Evolutionary conservation across 2,797 vertebrate genomes (phyloP).

Genomic region (Oophaga sylvatica): DNA sequence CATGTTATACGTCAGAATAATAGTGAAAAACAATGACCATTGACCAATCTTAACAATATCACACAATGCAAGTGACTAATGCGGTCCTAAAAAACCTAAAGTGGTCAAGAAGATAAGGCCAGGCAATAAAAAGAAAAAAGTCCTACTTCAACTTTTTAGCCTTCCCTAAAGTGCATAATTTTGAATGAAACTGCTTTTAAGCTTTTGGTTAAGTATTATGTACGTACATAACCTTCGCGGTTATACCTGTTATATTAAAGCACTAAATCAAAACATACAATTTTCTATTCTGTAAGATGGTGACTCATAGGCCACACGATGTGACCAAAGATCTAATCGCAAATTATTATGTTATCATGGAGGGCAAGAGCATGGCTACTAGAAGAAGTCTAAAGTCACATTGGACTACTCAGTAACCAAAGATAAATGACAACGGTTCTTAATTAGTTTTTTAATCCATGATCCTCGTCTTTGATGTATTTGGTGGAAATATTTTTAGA

Average conservation of each 20-base stretch:
- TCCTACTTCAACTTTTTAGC: neutral
- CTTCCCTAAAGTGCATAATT: neutral
- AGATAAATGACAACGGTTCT: neutral
- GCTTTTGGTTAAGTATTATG: conserved; percentile 18
- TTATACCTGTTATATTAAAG: conserved; percentile 30
- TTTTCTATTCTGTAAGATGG: conserved; percentile 14
- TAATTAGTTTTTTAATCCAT: neutral
- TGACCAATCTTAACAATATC: too few relatives aligned
- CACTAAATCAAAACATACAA: conserved; percentile 27
- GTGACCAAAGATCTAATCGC: conserved; percentile 20
- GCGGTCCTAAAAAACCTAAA: too few relatives aligned
- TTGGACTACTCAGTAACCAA: neutral
- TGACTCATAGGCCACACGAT: conserved; percentile 28
- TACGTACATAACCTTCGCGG: conserved; percentile 12
- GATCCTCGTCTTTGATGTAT: neutral
- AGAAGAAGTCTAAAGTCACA: neutral
- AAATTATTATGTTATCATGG: neutral
- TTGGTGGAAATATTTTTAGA: too few relatives aligned
- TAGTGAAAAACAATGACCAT: too few relatives aligned
- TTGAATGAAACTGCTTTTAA: conserved; percentile 1
- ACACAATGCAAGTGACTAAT: too few relatives aligned
- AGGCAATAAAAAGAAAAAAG: neutral
- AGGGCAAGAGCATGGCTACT: neutral
- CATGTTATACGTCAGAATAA: too few relatives aligned
- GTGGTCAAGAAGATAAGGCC: too few relatives aligned